phyloP scores from a whole-genome alignment of 2,113 vertebrate species.

The Chionodraco myersi region DNA sequence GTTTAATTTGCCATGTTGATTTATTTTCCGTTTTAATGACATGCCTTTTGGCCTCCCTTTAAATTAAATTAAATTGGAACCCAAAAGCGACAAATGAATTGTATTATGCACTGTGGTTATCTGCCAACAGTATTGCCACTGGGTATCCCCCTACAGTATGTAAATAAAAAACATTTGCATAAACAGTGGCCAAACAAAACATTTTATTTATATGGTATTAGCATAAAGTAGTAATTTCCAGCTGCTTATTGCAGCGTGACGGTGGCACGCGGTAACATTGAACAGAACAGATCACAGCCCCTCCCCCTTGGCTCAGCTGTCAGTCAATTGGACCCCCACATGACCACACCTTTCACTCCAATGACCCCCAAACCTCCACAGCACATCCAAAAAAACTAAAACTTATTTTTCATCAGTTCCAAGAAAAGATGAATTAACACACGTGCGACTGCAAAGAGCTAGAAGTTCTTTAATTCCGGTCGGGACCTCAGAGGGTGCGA shows the following conservation, averaged over 20 bases:
- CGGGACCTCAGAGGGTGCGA: constrained; percentile 37
- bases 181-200: constrained; percentile 4
- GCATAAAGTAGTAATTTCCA: constrained; percentile 14
- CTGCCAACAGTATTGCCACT: not conserved
- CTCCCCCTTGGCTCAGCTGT: constrained; percentile 1
- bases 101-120: not conserved
- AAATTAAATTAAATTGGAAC: not conserved
- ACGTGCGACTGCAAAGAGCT: not conserved
- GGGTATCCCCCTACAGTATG: not conserved
- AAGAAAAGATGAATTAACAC: not conserved
- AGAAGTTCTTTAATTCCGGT: constrained; percentile 28
- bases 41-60: constrained; percentile 3
- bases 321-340: constrained; percentile 2
- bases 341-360: not conserved
- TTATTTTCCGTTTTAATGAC: not conserved
- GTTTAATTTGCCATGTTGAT: not conserved
- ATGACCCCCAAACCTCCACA: not conserved
- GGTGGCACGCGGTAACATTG: not conserved
- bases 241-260: not conserved
- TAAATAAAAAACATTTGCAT: not conserved
- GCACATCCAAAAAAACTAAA: not conserved
- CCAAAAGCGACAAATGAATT: not conserved
- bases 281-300: not conserved
- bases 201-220: not conserved
- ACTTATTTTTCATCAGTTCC: not conserved